Evolutionary conservation across 2,888 invertebrate species (phyloP).

Genomic region (Heliconius erato): DNA sequence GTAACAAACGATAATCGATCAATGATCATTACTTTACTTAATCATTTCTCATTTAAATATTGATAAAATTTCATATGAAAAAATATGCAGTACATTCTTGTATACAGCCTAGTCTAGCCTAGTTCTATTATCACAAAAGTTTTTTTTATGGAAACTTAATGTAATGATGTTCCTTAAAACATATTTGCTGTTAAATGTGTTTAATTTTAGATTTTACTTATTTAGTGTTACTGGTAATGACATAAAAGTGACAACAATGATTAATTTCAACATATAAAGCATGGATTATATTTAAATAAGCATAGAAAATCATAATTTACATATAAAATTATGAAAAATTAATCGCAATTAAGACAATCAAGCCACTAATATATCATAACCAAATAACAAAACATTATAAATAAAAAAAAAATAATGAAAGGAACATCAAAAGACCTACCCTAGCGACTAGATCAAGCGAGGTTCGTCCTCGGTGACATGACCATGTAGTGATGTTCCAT

Average conservation of each 20-base stretch:
- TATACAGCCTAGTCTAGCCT: conserved; percentile 1
- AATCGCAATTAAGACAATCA: not conserved
- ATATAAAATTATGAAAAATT: not conserved
- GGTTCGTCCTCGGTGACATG: conserved; percentile 77
- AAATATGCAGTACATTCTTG: conserved; percentile 8
- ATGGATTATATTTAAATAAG: not conserved
- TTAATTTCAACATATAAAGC: not conserved
- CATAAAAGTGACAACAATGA: not conserved
- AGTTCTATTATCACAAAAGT: conserved; percentile 41
- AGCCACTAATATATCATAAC: not conserved
- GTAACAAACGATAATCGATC: not conserved
- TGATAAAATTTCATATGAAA: not conserved
- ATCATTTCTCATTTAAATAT: not conserved
- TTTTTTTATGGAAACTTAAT: conserved; percentile 1
- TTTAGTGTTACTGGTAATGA: not conserved
- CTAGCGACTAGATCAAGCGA: conserved; percentile 64
- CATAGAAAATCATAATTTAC: not conserved
- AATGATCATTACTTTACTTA: too few species aligned
- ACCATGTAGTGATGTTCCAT: conserved; percentile 77
- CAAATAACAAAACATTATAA: conserved; percentile 1
- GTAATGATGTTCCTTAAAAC: not conserved
- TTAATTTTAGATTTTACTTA: not conserved
- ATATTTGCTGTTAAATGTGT: not conserved
- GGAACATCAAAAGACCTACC: conserved; percentile 20
- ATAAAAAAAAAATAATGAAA: not conserved